Evolutionary conservation across 2,888 invertebrate species (phyloP).

Genomic region (Lissocephala sabroskyi): DNA sequence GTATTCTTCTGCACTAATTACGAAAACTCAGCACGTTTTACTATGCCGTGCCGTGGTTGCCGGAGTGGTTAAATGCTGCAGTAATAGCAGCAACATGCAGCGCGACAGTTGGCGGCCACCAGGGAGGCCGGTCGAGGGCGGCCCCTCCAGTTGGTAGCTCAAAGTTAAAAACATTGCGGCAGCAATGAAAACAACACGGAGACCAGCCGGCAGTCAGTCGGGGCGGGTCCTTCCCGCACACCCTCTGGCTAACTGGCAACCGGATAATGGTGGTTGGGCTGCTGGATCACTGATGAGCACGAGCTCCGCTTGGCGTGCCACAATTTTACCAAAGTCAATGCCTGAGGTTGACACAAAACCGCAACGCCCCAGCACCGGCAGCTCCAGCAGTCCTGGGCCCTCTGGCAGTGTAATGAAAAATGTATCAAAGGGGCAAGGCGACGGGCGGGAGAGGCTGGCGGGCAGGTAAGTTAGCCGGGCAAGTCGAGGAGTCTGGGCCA

Average conservation of each 20-base stretch:
- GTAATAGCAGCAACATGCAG: constrained; percentile 63
- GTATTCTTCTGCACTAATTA: constrained; percentile 62
- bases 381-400: constrained; percentile 13
- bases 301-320: constrained; percentile 32
- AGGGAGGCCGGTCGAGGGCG: no score
- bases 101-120: constrained; percentile 47
- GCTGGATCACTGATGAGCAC: constrained; percentile 44
- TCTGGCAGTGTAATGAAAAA: constrained; percentile 44
- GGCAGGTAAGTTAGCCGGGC: no score
- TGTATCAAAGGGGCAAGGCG: constrained; percentile 28
- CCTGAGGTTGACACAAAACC: constrained; percentile 42
- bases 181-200: constrained; percentile 63
- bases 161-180: constrained; percentile 52
- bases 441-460: no score
- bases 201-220: no score
- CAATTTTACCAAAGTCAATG: constrained; percentile 57
- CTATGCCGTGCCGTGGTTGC: constrained; percentile 42
- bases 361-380: constrained; percentile 29
- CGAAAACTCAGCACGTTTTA: constrained; percentile 62
- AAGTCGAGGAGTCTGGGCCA: no score
- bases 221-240: no score
- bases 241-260: no score
- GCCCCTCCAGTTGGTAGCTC: not conserved
- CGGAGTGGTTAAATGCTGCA: constrained; percentile 63
- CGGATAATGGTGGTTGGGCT: constrained; percentile 16